phyloP scores from a whole-genome alignment of 2,113 vertebrate genomes.

The Geothlypis trichas region DNA sequence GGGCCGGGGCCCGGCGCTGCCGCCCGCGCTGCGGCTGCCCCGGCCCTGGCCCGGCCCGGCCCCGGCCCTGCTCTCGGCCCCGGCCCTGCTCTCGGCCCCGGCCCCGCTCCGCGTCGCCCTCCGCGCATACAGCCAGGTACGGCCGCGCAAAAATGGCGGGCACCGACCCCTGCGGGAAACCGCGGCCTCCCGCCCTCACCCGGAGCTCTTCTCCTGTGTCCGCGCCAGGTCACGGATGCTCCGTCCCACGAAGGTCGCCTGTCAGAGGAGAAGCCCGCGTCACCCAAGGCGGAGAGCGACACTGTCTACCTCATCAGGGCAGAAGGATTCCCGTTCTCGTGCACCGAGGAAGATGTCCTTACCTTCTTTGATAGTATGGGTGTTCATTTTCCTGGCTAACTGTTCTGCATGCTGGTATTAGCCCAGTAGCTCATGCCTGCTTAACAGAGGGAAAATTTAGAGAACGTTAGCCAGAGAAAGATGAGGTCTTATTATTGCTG shows the following conservation, averaged over 20 bases:
- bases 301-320: slow-evolving; percentile 85
- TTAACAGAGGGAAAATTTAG: not conserved
- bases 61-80: no score
- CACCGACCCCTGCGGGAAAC: fast-evolving
- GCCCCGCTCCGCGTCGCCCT: not conserved
- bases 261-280: slow-evolving; percentile 58
- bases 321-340: slow-evolving; percentile 87
- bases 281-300: not conserved
- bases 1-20: not conserved
- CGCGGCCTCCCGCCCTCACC: fast-evolving
- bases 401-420: fast-evolving
- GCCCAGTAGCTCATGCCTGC: fast-evolving
- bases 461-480: not conserved
- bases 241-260: slow-evolving; percentile 71
- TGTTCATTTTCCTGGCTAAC: not conserved
- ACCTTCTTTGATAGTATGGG: slow-evolving; percentile 89
- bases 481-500: fast-evolving
- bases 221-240: slow-evolving; percentile 54
- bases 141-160: not conserved
- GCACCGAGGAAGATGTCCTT: slow-evolving; percentile 85
- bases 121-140: not conserved
- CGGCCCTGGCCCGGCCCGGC: no score
- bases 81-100: fast-evolving
- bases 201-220: not conserved
- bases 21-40: not conserved